phyloP scores from a whole-genome alignment of 2,113 vertebrate genomes.

The Machaerirhynchus nigripectus region DNA sequence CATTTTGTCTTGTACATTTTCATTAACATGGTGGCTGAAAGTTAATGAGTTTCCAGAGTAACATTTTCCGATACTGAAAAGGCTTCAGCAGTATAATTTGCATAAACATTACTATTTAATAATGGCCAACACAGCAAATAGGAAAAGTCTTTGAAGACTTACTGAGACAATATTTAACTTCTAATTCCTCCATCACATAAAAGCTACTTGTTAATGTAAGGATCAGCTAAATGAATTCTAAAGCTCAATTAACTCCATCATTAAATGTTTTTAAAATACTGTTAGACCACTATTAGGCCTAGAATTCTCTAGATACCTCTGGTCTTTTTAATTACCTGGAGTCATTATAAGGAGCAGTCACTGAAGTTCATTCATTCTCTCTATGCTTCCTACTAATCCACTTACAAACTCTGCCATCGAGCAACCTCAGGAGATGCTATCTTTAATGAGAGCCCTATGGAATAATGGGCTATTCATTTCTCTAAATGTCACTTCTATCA shows the following conservation, averaged over 20 bases:
- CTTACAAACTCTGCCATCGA: not conserved
- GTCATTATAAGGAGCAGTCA: conserved; percentile 4
- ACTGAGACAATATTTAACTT: conserved; percentile 10
- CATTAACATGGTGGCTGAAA: not conserved
- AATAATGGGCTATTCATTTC: conserved; percentile 38
- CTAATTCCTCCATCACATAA: conserved; percentile 14
- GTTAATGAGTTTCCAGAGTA: not conserved
- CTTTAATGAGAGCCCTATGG: conserved; percentile 26
- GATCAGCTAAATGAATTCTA: conserved; percentile 5
- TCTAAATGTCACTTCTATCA: conserved; percentile 27
- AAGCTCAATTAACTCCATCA: not conserved
- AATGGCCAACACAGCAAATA: not conserved
- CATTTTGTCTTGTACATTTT: not conserved
- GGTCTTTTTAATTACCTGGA: conserved; percentile 42
- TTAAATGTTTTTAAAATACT: conserved; percentile 31
- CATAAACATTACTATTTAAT: not conserved
- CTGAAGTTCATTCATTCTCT: conserved; percentile 36
- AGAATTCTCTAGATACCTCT: not conserved
- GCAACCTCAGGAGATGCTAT: conserved; percentile 10
- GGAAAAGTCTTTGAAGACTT: not conserved
- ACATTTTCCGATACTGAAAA: not conserved
- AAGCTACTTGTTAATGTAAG: not conserved
- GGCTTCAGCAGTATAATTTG: not conserved
- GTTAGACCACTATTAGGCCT: not conserved
- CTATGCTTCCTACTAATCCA: conserved; percentile 30